Base-by-base conservation (phyloP, 2,888 invertebrate genomes). In the Agonopterix subpropinquella region DNA sequence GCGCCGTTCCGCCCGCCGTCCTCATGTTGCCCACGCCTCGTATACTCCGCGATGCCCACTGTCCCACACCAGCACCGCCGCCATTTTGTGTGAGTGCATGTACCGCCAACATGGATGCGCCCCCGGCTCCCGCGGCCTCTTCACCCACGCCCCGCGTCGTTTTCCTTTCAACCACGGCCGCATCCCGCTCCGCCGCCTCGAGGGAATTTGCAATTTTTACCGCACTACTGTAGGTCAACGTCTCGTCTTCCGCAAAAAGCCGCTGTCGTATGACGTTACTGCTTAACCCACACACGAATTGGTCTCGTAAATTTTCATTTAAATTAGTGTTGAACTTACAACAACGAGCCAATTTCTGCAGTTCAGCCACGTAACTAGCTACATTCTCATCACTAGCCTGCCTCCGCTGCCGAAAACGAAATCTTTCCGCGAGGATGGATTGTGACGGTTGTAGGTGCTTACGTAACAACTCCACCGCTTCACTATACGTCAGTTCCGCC, bases 381-480 rank as follows among this genome's bases (percentile, higher is more conserved):
- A 54, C 41, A 9, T 47, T 44, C 36, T 51, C 48, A 9, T 41
- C 35, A 2, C 11, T 43, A 5, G 2, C 13, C 39, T 54, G 50
- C 5, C 47, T 41, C 11, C 47, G 41, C 13, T 50, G 48, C n/a
- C 54, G 36, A 47, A 54, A 54, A 8, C 37, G 11, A 11, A 47
- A 54, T 4, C 52, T 43, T 43, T 54, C 54, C 0, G 52, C 48
- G 11, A 52, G 18, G 1, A 47, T n/a, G 3, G 52, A 50, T 3
- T 47, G 50, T 42, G 41, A 47, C 4, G 54, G 50, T 43, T 54
- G 52, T 4, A 54, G 42, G 45, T 54, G 51, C 1, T 44, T 3
- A 11, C 10, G n/a, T 43, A 53, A 15, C 2, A 47, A n/a, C 2
- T 44, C 15, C 13, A 49, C 45, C 8, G 47, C 47, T 28, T 44